A percentile compares a stretch with the other conserved stretches of the same genome.
Conservation (phyloP, 2,113 vertebrate species). For the Oophaga pumilio region DNA sequence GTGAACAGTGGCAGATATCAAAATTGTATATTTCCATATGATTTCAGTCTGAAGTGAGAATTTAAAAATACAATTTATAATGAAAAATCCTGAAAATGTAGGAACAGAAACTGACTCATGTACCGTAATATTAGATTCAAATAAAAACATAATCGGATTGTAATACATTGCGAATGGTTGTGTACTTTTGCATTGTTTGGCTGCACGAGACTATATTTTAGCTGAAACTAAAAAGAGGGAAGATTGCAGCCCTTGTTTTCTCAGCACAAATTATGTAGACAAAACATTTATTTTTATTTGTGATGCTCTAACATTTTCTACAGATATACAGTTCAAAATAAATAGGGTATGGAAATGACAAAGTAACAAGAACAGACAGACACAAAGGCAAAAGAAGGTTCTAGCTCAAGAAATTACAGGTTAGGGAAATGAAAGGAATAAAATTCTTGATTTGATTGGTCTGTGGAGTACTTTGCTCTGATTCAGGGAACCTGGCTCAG, state of each 20-base stretch:
- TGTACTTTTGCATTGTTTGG: not conserved
- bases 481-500: not conserved
- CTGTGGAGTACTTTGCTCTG: not conserved
- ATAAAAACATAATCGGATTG: not conserved
- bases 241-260: not conserved
- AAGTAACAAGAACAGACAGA: conserved; percentile 1
- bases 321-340: conserved; percentile 1
- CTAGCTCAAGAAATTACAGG: not conserved
- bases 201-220: not conserved
- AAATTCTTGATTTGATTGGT: not conserved
- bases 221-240: not conserved
- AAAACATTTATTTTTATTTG: conserved; percentile 20
- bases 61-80: not conserved
- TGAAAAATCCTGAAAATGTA: not conserved
- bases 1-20: not conserved
- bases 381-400: not conserved
- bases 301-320: conserved; percentile 8
- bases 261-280: not conserved
- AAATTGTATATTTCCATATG: not conserved
- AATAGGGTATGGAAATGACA: not conserved
- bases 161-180: not conserved
- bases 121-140: not conserved
- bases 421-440: not conserved
- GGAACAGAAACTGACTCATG: not conserved
- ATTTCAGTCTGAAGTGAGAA: not conserved